Conservation (phyloP, 35 echinoderm and acorn worm species). For the Apostichopus californicus region DNA sequence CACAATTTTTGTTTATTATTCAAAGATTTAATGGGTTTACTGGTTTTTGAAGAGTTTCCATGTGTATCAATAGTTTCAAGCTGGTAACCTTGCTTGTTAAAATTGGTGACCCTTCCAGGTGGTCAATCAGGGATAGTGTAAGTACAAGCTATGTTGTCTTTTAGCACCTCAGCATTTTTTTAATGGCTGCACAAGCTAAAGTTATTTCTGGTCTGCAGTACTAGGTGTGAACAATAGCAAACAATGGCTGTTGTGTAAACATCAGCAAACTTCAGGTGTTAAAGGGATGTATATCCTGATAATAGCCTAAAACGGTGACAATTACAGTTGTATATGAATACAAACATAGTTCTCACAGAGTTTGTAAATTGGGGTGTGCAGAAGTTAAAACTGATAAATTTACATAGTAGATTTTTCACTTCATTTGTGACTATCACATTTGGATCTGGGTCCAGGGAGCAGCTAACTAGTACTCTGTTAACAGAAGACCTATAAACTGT, state of each 20-base stretch:
- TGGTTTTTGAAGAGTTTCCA: background rate
- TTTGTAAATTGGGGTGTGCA: background rate
- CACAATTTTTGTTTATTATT: background rate
- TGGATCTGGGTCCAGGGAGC: too few relatives aligned
- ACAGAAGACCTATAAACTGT: too few relatives aligned
- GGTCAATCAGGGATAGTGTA: background rate
- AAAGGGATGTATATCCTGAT: background rate
- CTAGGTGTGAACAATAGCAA: background rate
- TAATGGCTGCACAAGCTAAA: background rate
- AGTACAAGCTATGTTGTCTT: background rate
- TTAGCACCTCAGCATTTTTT: background rate
- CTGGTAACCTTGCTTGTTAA: background rate
- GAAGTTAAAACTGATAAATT: background rate
- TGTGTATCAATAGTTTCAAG: background rate
- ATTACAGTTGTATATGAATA: background rate
- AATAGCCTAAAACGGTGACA: background rate
- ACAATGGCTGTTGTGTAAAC: background rate
- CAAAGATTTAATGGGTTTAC: background rate
- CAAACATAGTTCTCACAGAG: background rate
- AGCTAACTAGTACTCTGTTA: too few relatives aligned
- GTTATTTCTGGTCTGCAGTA: background rate
- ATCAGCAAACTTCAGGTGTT: background rate
- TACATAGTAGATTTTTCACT: background rate
- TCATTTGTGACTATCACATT: too few relatives aligned
- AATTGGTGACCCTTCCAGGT: background rate